Conservation (phyloP, 2,113 vertebrate species). For the Indri indri region DNA sequence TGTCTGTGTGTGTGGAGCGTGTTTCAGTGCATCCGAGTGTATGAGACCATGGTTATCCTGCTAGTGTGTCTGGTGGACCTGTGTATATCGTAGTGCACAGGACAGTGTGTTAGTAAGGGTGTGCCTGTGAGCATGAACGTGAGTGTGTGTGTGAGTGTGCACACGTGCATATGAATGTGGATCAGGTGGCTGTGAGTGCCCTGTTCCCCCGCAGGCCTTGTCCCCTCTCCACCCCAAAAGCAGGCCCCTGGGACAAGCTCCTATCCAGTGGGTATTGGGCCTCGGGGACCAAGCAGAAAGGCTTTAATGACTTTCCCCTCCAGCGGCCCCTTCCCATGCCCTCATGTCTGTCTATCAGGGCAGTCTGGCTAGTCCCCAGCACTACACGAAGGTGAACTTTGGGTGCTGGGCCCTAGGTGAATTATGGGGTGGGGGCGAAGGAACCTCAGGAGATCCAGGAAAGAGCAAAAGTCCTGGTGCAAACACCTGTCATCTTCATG, state of each 20-base stretch:
- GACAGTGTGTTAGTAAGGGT: background rate
- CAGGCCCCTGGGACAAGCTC: background rate
- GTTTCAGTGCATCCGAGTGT: background rate
- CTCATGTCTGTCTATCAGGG: background rate
- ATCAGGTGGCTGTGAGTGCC: background rate
- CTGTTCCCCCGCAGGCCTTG: background rate
- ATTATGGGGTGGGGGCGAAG: background rate
- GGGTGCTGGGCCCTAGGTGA: background rate
- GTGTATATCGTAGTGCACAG: background rate
- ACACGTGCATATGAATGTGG: background rate
- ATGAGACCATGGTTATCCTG: fast-evolving
- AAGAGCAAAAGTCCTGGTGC: background rate
- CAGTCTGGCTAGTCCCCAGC: background rate
- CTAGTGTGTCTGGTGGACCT: background rate
- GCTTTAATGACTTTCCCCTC: background rate
- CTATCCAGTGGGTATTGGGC: background rate
- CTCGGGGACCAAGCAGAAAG: background rate
- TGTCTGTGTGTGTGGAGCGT: background rate
- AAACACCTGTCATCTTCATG: background rate
- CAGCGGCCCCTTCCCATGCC: background rate
- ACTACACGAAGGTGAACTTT: background rate
- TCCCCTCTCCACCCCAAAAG: background rate
- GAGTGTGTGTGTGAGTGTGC: background rate
- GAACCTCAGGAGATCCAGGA: background rate
- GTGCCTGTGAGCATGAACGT: fast-evolving